Evolutionary conservation across 2,797 vertebrate genomes (phyloP), one percentile per base, ranked within the genome.

Genomic region (Megalops cyprinoides): DNA sequence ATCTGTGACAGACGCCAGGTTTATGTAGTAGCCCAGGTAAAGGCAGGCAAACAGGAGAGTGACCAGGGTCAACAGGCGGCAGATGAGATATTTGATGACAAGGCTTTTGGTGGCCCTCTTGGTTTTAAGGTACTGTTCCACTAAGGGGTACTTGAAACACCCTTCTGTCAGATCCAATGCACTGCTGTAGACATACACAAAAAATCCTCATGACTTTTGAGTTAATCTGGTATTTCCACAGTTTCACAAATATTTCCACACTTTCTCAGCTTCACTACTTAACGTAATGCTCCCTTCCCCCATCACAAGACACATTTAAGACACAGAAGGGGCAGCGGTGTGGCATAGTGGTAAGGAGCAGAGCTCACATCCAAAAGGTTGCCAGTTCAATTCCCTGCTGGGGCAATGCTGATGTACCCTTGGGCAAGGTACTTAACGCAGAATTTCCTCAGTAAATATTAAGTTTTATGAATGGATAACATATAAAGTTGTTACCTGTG

Each of bases 81-180:
- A 98, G 3, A 87, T 85, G 34, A 98, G 88, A 85, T 99, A 99
- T 75, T 94, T 97, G 23, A 93, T 53, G 37, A 97, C 94, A 6
- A 99, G 91, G 71, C 86, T 79, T 80, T 78, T 92, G 12, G 94
- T 95, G 76, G 87, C 91, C 74, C 92, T 95, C 88, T 99, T 99
- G 0, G 97, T 97, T 91, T 96, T 97, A 89, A 99, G 91, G 86
- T 99, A 99, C 86, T 98, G 97, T 85, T 98, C 97, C 87, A 98
- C 97, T 60, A 99, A 94, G 8, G 97, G 98, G 82, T 97, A 98
- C 83, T 97, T 97, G 85, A 97, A 97, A 88, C 96, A 94, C 88
- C 92, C 93, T 88, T 98, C 97, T 0, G 95, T 90, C 85, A 97
- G 89, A 76, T 98, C 98, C 94, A 95, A 91, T 76, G 93, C 91